phyloP scores from a whole-genome alignment of 37 sponge, comb jelly and placozoan genomes.

The Beroe ovata region DNA sequence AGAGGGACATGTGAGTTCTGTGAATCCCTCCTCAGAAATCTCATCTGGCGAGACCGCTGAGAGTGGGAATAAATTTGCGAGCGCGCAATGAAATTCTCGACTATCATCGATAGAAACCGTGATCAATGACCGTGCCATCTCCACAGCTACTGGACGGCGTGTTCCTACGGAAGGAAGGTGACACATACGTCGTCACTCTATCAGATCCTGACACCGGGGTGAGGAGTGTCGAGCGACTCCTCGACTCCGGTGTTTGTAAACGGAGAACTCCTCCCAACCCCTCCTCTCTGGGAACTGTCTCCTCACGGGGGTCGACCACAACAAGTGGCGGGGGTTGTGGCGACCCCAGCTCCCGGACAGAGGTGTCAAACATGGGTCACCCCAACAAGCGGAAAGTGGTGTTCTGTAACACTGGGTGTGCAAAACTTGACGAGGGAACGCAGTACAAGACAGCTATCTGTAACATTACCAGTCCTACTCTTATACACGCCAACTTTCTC shows the following conservation, averaged over 20 bases:
- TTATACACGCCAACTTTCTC: conserved; percentile 28
- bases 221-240: background rate
- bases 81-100: no score
- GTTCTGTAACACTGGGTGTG: background rate
- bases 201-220: background rate
- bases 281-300: no score
- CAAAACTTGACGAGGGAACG: background rate
- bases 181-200: background rate
- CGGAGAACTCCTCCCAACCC: background rate
- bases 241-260: background rate
- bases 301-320: no score
- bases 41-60: no score
- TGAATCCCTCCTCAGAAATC: no score
- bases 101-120: no score
- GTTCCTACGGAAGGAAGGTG: conserved; percentile 33
- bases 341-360: no score
- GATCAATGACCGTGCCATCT: no score
- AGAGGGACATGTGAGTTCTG: background rate
- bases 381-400: conserved; percentile 28
- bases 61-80: no score
- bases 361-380: no score
- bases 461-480: conserved; percentile 8
- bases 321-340: no score
- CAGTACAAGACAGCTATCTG: background rate
- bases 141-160: background rate